phyloP scores from a whole-genome alignment of 2,888 invertebrate genomes.

The Resseliella maxima region DNA sequence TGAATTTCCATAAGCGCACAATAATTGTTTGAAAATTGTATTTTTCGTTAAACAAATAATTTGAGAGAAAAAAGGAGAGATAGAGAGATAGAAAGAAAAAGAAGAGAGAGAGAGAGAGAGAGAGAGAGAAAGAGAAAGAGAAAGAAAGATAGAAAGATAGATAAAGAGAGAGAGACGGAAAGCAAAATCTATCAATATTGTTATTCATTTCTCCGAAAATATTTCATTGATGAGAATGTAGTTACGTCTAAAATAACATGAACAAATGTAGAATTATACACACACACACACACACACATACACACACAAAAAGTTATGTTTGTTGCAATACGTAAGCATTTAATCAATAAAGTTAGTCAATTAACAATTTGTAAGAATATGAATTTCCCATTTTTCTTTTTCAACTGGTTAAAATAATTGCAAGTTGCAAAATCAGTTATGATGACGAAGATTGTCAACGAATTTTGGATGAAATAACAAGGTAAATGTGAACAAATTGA shows the following conservation, averaged over 20 bases:
- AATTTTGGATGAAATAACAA: background rate
- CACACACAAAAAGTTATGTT: background rate
- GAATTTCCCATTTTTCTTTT: background rate
- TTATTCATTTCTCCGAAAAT: too few species aligned
- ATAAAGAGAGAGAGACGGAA: too few species aligned
- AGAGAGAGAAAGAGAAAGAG: too few species aligned
- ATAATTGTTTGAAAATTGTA: background rate
- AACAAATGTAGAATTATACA: background rate
- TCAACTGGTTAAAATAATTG: too few species aligned
- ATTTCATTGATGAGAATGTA: background rate
- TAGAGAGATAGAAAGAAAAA: too few species aligned
- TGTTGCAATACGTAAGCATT: background rate
- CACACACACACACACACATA: background rate
- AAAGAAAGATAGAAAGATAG: too few species aligned
- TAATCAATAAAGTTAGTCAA: conserved; percentile 28
- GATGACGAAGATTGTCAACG: background rate
- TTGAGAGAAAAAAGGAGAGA: too few species aligned
- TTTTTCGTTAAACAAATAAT: too few species aligned
- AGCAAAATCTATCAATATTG: too few species aligned
- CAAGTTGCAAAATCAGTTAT: too few species aligned
- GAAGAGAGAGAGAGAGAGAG: too few species aligned
- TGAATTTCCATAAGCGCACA: background rate
- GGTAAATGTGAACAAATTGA: background rate
- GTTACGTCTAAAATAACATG: background rate
- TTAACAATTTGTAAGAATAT: background rate